A percentile compares a stretch with the other conserved stretches of the same genome.
These are phyloP conservation scores for Gymnarchus niloticus DNA, from an alignment of 2,113 vertebrate species.

Conservation along the genomic window DNA sequence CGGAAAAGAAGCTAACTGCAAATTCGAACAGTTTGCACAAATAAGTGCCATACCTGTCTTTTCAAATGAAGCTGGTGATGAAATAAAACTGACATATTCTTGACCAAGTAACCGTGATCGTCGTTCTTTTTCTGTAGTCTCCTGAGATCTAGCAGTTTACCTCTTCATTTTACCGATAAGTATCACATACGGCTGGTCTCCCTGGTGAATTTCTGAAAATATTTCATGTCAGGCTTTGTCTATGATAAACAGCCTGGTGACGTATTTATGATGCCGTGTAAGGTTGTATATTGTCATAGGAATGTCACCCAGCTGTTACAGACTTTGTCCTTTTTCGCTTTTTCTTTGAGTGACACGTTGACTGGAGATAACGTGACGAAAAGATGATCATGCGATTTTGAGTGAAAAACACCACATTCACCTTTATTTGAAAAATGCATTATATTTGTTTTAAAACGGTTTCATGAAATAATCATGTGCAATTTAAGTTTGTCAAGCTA, in stretches of 20 bases:
- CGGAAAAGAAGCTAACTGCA: background rate
- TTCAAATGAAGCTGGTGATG: background rate
- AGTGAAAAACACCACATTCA: background rate
- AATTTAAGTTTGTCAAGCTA: background rate
- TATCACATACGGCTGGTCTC: too few relatives aligned
- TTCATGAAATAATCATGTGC: background rate
- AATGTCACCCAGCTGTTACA: background rate
- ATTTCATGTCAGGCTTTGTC: background rate
- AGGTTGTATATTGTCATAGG: background rate
- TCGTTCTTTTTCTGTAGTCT: too few relatives aligned
- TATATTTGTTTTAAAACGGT: background rate
- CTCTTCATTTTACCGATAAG: too few relatives aligned
- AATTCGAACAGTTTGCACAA: background rate
- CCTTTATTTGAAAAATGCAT: background rate
- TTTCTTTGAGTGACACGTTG: background rate
- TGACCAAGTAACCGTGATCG: too few relatives aligned
- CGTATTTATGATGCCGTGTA: background rate
- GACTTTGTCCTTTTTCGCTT: background rate
- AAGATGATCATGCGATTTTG: background rate
- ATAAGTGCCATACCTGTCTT: background rate
- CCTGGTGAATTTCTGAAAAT: background rate
- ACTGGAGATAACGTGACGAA: background rate
- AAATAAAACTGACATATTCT: background rate
- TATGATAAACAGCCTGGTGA: background rate
- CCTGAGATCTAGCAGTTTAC: too few relatives aligned